These are phyloP conservation scores for Chaetura pelagica DNA, from an alignment of 2,113 vertebrate species.

Conservation along the genomic window DNA sequence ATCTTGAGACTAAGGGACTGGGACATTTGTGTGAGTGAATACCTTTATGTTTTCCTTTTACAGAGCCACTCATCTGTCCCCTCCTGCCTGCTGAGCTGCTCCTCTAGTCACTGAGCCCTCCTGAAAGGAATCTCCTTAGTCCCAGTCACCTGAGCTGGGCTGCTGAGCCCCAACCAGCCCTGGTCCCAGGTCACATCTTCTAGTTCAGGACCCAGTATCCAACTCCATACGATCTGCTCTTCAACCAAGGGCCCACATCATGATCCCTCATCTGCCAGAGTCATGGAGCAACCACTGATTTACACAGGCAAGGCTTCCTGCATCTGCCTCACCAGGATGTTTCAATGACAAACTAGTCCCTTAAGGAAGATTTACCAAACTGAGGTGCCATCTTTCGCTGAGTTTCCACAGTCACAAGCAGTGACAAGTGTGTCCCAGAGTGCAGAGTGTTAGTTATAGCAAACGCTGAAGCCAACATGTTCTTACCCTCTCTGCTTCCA, in stretches of 20 bases:
- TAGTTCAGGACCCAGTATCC: neutral
- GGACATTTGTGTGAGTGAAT: neutral
- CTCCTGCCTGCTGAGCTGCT: neutral
- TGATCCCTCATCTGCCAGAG: rapidly evolving
- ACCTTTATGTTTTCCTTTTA: neutral
- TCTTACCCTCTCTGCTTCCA: neutral
- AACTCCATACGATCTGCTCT: rapidly evolving
- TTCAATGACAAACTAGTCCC: neutral
- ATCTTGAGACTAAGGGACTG: neutral
- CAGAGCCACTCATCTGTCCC: neutral
- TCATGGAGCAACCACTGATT: neutral
- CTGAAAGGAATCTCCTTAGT: neutral
- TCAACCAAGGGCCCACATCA: neutral
- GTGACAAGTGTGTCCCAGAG: constrained; percentile 29
- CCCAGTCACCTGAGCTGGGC: rapidly evolving
- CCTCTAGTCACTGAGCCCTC: rapidly evolving
- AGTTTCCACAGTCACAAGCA: neutral
- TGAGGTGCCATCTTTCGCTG: rapidly evolving
- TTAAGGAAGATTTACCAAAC: neutral
- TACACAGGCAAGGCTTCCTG: neutral
- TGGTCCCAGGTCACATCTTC: rapidly evolving
- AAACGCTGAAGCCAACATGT: neutral
- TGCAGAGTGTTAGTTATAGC: neutral
- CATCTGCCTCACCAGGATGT: neutral
- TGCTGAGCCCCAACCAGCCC: neutral